phyloP scores from a whole-genome alignment of 1,140 invertebrate species.

The Drosophila teissieri region DNA sequence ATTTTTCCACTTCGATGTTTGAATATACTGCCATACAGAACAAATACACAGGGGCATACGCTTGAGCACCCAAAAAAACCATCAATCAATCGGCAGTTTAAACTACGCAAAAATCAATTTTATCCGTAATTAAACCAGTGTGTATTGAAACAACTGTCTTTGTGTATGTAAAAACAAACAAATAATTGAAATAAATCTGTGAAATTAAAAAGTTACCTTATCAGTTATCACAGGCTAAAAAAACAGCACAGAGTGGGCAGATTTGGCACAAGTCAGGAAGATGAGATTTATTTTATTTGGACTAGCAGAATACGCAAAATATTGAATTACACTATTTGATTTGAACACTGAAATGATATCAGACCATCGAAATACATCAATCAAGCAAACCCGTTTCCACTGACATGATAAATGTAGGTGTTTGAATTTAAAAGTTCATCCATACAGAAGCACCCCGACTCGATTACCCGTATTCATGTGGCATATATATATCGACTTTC shows the following conservation, averaged over 20 bases:
- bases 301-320: not conserved
- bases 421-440: conserved; percentile 4
- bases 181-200: not conserved
- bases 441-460: not conserved
- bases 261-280: not conserved
- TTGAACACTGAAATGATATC: not conserved
- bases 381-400: not conserved
- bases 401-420: not conserved
- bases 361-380: not conserved
- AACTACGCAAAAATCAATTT: not conserved
- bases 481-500: conserved; percentile 3
- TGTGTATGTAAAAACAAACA: not conserved
- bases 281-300: not conserved
- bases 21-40: not conserved
- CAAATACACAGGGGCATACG: not conserved
- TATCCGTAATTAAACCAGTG: not conserved
- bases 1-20: conserved; percentile 12
- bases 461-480: not conserved
- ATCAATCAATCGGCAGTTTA: not conserved
- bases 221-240: no score
- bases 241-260: no score
- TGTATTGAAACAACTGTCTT: not conserved
- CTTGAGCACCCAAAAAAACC: not conserved
- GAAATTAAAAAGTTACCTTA: no score
- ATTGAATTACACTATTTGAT: not conserved